Conservation (phyloP, 1,140 invertebrate genomes). For the Zaprionus nigranus region DNA sequence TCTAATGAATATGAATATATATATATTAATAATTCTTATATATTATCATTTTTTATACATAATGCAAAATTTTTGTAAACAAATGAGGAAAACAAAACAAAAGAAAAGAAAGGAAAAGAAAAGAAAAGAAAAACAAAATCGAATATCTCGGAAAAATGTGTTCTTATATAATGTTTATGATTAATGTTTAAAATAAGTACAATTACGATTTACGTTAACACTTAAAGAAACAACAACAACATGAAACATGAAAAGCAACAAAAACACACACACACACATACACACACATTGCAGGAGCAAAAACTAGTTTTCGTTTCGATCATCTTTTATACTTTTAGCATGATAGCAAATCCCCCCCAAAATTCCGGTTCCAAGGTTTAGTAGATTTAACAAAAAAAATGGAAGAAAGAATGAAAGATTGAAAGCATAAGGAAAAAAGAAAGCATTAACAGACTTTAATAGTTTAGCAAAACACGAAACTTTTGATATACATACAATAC, state of each 20-base stretch:
- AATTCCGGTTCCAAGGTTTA: constrained; percentile 80
- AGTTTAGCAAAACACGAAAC: constrained; percentile 44
- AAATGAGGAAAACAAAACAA: constrained; percentile 12
- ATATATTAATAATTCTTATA: constrained; percentile 46
- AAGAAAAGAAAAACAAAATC: constrained; percentile 60
- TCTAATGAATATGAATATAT: constrained; percentile 58
- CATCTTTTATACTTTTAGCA: constrained; percentile 51
- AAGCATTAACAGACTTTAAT: constrained; percentile 56
- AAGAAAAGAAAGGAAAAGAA: constrained; percentile 3
- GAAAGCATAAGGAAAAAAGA: constrained; percentile 31
- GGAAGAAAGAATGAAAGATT: constrained; percentile 39
- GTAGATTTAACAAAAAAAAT: constrained; percentile 59
- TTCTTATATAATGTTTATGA: constrained; percentile 77
- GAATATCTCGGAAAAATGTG: constrained; percentile 82
- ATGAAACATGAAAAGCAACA: constrained; percentile 2
- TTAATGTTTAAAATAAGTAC: constrained; percentile 77
- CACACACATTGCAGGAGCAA: constrained; percentile 18
- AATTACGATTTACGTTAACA: constrained; percentile 66
- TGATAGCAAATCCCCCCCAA: constrained; percentile 71
- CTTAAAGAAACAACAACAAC: constrained; percentile 17
- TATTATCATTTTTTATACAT: constrained; percentile 62
- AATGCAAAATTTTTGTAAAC: constrained; percentile 62
- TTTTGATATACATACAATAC: constrained; percentile 52
- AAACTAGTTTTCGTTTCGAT: constrained; percentile 35
- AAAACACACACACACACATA: constrained; percentile 10